These are phyloP conservation scores for Escarpia spicata DNA, from an alignment of 2,888 invertebrate species.

Conservation along the genomic window DNA sequence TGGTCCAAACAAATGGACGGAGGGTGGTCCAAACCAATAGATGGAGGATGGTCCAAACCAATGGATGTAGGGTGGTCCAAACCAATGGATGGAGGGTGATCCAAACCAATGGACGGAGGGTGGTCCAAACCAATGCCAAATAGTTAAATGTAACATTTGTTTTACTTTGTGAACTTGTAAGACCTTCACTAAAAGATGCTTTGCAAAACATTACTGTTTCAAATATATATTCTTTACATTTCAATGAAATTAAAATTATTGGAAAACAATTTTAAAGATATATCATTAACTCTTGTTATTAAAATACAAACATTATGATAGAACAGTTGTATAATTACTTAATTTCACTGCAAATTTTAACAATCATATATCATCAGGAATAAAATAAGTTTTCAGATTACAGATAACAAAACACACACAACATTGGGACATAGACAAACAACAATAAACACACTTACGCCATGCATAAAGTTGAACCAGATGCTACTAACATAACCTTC, in stretches of 20 bases:
- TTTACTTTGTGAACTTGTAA: no score
- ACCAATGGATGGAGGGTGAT: no score
- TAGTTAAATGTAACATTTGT: no score
- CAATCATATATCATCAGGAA: background rate
- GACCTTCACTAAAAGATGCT: background rate
- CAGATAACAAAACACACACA: background rate
- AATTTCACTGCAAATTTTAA: background rate
- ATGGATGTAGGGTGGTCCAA: no score
- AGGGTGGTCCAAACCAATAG: no score
- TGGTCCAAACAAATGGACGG: no score
- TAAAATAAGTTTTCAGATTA: background rate
- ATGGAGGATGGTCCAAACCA: no score
- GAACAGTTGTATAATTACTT: background rate
- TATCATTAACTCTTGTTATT: background rate
- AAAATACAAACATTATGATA: background rate
- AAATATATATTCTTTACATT: background rate
- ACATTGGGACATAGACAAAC: background rate
- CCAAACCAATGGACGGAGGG: no score
- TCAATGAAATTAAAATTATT: background rate
- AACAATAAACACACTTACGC: background rate
- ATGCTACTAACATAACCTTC: background rate
- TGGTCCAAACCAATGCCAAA: no score
- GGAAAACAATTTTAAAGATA: background rate
- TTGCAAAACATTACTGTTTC: background rate
- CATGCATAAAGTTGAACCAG: background rate